These are phyloP conservation scores for Hipparchia sbordonii DNA, from an alignment of 2,888 invertebrate species.

Conservation along the genomic window DNA sequence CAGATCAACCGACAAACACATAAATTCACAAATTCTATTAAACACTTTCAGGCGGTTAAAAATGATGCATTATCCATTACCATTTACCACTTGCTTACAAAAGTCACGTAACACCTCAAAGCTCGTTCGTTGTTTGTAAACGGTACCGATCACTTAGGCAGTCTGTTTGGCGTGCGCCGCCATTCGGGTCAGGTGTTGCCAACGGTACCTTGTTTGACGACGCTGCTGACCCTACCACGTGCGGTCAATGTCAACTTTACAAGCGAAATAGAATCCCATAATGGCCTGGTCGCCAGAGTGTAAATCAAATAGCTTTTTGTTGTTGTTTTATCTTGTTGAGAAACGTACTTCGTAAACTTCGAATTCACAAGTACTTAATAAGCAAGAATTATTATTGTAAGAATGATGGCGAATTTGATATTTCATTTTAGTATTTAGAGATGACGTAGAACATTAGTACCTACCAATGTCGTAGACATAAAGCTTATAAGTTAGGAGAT, in stretches of 20 bases:
- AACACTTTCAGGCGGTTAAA: too few species aligned
- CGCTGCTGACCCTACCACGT: slow-evolving; percentile 68
- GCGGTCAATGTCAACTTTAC: slow-evolving; percentile 32
- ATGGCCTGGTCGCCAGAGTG: not conserved
- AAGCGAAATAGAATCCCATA: slow-evolving; percentile 23
- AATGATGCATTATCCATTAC: slow-evolving; percentile 8
- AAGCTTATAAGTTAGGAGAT: too few species aligned
- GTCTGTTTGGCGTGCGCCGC: slow-evolving; percentile 68
- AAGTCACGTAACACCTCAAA: slow-evolving; percentile 48
- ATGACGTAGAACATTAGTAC: too few species aligned
- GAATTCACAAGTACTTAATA: not conserved
- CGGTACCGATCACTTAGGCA: slow-evolving; percentile 76
- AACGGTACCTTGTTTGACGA: slow-evolving; percentile 79
- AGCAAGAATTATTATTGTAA: not conserved
- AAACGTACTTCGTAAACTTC: not conserved
- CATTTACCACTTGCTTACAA: slow-evolving; percentile 27
- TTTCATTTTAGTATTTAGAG: too few species aligned
- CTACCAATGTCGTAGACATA: too few species aligned
- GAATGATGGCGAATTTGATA: slow-evolving; percentile 29
- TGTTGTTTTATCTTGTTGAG: not conserved
- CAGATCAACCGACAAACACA: too few species aligned
- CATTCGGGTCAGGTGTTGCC: slow-evolving; percentile 74
- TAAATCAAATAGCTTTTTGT: not conserved
- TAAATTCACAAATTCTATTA: too few species aligned
- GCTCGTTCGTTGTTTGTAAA: slow-evolving; percentile 59